Percentiles rank a stretch among this genome's conserved stretches.
These are phyloP conservation scores for Corythucha ciliata DNA, from an alignment of 2,888 invertebrate genomes.

Conservation along the genomic window DNA sequence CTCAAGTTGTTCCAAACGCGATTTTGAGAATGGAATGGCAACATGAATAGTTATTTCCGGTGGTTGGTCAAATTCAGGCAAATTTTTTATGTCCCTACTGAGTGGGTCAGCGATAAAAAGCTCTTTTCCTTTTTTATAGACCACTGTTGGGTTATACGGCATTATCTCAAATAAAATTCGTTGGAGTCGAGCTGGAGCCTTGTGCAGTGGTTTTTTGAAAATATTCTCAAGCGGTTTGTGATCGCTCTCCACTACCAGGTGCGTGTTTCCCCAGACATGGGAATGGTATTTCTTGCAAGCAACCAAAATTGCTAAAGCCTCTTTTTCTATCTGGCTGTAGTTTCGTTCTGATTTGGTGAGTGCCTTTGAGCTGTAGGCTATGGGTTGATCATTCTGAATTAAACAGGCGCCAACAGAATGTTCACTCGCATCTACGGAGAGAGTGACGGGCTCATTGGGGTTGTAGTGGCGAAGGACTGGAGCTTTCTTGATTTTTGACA, in stretches of 20 bases:
- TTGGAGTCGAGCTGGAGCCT: slow-evolving; percentile 5
- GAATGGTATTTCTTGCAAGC: slow-evolving; percentile 38
- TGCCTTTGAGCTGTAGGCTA: slow-evolving; percentile 39
- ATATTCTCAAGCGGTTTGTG: slow-evolving; percentile 12
- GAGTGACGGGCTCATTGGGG: slow-evolving; percentile 32
- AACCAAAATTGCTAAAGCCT: slow-evolving; percentile 37
- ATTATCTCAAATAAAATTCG: slow-evolving; percentile 9
- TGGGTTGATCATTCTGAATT: slow-evolving; percentile 38
- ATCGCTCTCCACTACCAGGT: slow-evolving; percentile 5
- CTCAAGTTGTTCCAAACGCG: neutral
- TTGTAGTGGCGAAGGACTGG: slow-evolving; percentile 35
- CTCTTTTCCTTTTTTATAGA: slow-evolving; percentile 11
- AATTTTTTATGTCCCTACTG: slow-evolving; percentile 9
- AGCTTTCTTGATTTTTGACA: slow-evolving; percentile 29
- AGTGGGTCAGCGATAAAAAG: slow-evolving; percentile 11
- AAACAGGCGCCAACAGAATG: slow-evolving; percentile 38
- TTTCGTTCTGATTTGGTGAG: slow-evolving; percentile 34
- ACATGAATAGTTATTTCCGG: slow-evolving; percentile 15
- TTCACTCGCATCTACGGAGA: slow-evolving; percentile 36
- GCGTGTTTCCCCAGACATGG: slow-evolving; percentile 36
- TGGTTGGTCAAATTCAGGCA: neutral
- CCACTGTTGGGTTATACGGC: slow-evolving; percentile 8
- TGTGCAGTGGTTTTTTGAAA: slow-evolving; percentile 11
- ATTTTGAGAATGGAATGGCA: slow-evolving; percentile 11
- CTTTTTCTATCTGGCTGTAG: slow-evolving; percentile 39